Evolutionary conservation across 2,888 invertebrate species (phyloP).

Genomic region (Autographa gamma): DNA sequence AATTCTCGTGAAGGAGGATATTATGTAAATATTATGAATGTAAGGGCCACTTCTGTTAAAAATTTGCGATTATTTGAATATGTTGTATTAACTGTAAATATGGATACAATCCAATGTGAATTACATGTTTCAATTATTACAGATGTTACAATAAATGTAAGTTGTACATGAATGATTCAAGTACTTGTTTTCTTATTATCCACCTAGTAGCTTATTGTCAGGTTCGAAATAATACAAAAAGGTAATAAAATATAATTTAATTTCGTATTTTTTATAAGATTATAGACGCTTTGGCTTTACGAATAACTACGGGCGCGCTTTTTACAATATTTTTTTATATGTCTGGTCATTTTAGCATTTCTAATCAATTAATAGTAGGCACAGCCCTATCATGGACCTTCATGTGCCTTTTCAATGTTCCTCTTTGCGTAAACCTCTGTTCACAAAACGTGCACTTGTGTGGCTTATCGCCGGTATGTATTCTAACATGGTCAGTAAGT

Average conservation of each 20-base stretch:
- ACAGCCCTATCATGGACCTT: conserved; percentile 76
- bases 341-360: not conserved
- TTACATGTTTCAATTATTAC: not conserved
- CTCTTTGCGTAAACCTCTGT: conserved; percentile 81
- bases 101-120: not conserved
- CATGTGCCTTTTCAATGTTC: conserved; percentile 82
- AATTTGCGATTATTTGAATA: not conserved
- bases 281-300: not conserved
- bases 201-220: not conserved
- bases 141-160: not conserved
- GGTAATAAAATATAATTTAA: not conserved
- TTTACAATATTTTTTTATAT: too few species aligned
- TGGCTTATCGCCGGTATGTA: conserved; percentile 83
- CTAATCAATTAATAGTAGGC: conserved; percentile 25
- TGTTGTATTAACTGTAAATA: not conserved
- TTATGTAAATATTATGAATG: not conserved
- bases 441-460: conserved; percentile 80
- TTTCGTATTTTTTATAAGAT: not conserved
- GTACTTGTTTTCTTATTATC: not conserved
- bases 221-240: not conserved
- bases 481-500: conserved; percentile 78
- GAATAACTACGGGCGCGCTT: not conserved
- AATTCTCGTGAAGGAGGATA: not conserved
- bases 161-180: not conserved
- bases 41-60: not conserved